Evolutionary conservation across 2,888 invertebrate genomes (phyloP), one percentile per base, ranked within the genome.

Genomic region (Megamerina dolium): DNA sequence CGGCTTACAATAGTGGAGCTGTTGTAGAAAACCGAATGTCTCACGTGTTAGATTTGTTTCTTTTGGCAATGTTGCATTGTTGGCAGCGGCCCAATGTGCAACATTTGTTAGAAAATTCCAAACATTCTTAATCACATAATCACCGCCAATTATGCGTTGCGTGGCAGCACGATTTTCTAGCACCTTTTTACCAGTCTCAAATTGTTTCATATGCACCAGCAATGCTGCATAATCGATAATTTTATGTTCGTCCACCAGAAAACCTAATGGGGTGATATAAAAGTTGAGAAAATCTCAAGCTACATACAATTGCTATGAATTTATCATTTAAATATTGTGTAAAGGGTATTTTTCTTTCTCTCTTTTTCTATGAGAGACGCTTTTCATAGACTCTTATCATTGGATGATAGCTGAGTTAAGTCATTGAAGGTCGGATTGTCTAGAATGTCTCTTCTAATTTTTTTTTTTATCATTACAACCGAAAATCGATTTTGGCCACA

Each of bases 201-300:
- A 23, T 20, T 63, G 58, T 2, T 57, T 51, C 3, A 74, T 66
- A 31, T 74, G 72, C 4, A 80, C 76, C 63, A 83, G 72, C 5
- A 81, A 66, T 0, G 76, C 75, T 0, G 80, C 81, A 45, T 77
- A 79, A 56, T 81, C 79, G 3, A 85, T 70, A 3, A 83, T 64
- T 64, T 85, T 86, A 58, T 73, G 79, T 52, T 78, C 78, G 60
- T 85, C 85, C 13, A 85, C 55, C 2, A 61, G 64, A 58, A 84
- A 84, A 45, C 73, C 70, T 70, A 45, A 43, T 41, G 12, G 12
- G 21, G 14, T 31, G 2, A 33, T 2, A 13, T 30, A 21, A 6
- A 16, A n/a, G n/a, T n/a, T n/a, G n/a, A n/a, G n/a, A n/a, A n/a
- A n/a, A n/a, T n/a, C n/a, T n/a, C 5, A 33, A 4, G 19, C 10